phyloP scores from a whole-genome alignment of 2,113 vertebrate genomes.

The Osmerus mordax region DNA sequence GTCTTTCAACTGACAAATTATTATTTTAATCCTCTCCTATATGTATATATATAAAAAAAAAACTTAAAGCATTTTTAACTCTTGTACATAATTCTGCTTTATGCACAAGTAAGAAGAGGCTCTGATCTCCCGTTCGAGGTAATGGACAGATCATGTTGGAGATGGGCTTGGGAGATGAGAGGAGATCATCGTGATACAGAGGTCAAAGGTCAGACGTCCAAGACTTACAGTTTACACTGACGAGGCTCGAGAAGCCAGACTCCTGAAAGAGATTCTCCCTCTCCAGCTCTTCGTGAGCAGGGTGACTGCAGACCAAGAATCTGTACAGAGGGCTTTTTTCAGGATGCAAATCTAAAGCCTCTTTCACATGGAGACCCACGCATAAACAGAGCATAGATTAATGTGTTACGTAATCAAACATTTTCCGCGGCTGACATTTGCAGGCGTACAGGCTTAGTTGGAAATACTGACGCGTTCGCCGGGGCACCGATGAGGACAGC shows the following conservation, averaged over 20 bases:
- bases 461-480: conserved; percentile 46
- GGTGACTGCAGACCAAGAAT: conserved; percentile 39
- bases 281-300: not conserved
- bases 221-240: not conserved
- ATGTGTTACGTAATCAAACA: conserved; percentile 52
- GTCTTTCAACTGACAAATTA: too few relatives aligned
- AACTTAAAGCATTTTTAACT: too few relatives aligned
- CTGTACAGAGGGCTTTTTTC: conserved; percentile 34
- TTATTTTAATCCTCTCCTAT: not conserved
- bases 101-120: too few relatives aligned
- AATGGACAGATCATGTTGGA: too few relatives aligned
- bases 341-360: conserved; percentile 55
- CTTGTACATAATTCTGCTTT: too few relatives aligned
- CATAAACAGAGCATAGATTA: conserved; percentile 47
- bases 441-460: conserved; percentile 50
- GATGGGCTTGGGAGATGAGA: too few relatives aligned
- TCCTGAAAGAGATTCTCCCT: too few relatives aligned
- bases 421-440: conserved; percentile 57
- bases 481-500: conserved; percentile 13
- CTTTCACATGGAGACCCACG: conserved; percentile 47
- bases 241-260: not conserved
- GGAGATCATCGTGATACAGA: too few relatives aligned
- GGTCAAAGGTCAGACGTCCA: too few relatives aligned
- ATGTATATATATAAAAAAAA: not conserved
- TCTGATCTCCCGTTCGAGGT: too few relatives aligned